phyloP scores from a whole-genome alignment of 1,140 invertebrate species.

The Telenomus remus region DNA sequence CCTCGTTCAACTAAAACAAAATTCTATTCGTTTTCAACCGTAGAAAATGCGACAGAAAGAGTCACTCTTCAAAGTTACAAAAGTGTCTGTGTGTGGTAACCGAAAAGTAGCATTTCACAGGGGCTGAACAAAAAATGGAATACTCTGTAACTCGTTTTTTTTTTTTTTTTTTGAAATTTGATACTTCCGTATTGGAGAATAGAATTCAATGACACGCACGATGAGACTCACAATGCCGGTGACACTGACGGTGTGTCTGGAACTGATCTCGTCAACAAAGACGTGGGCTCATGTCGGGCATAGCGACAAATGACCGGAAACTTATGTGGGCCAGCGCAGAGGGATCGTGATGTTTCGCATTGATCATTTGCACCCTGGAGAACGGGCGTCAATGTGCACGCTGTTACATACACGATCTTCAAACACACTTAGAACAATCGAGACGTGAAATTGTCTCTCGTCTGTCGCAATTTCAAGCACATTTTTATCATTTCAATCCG shows the following conservation, averaged over 20 bases:
- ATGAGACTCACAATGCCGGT: slow-evolving; percentile 21
- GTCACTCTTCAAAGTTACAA: too few species aligned
- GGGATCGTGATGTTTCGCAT: slow-evolving; percentile 47
- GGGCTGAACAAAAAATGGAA: too few species aligned
- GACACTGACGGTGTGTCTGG: slow-evolving; percentile 49
- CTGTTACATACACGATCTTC: slow-evolving; percentile 41
- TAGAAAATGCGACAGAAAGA: too few species aligned
- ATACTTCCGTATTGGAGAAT: not conserved
- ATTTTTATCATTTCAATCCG: slow-evolving; percentile 51
- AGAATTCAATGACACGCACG: slow-evolving; percentile 20
- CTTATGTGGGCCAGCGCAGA: slow-evolving; percentile 47
- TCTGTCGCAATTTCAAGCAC: slow-evolving; percentile 41
- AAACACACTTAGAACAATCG: slow-evolving; percentile 45
- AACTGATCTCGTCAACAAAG: slow-evolving; percentile 57
- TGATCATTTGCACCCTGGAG: slow-evolving; percentile 47
- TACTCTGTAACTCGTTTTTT: too few species aligned
- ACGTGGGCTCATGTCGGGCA: slow-evolving; percentile 33
- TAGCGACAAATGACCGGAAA: slow-evolving; percentile 57
- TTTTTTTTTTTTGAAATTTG: too few species aligned
- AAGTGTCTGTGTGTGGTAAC: too few species aligned
- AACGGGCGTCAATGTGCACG: slow-evolving; percentile 37
- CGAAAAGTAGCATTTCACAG: too few species aligned
- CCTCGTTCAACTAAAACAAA: too few species aligned
- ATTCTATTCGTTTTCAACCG: too few species aligned
- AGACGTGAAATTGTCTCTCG: slow-evolving; percentile 55